These are phyloP conservation scores for Rallus crepitans DNA, from an alignment of 2,797 vertebrate species.

Conservation along the genomic window DNA sequence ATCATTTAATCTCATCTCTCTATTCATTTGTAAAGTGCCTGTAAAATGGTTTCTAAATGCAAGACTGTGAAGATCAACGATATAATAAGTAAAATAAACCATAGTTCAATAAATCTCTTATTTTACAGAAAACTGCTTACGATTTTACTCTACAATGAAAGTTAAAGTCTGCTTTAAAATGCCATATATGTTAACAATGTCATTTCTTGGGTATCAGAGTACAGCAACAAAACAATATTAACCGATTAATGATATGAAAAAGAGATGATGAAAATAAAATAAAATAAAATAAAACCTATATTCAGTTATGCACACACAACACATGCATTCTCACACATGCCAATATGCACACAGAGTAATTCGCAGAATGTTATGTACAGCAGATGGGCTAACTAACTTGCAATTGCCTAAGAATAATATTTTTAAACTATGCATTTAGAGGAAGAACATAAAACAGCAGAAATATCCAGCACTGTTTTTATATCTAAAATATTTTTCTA, in stretches of 20 bases:
- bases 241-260: background rate
- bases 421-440: background rate
- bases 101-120: background rate
- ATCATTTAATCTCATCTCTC: slow-evolving; percentile 18
- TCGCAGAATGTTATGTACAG: background rate
- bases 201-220: background rate
- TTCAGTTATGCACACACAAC: background rate
- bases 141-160: background rate
- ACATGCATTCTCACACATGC: too few relatives aligned
- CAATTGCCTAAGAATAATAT: background rate
- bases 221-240: background rate
- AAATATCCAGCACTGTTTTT: background rate
- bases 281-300: background rate
- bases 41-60: slow-evolving; percentile 5
- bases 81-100: background rate
- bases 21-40: slow-evolving; percentile 37
- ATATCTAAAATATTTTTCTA: background rate
- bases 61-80: slow-evolving; percentile 1
- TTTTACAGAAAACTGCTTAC: background rate
- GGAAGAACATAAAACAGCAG: background rate
- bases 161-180: background rate
- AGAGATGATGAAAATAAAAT: background rate
- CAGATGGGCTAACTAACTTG: background rate
- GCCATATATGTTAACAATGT: background rate
- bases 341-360: background rate